Percentiles rank a stretch among this genome's conserved stretches.
Evolutionary conservation across 2,888 invertebrate genomes (phyloP).

Genomic region (Eristalis intricaria): DNA sequence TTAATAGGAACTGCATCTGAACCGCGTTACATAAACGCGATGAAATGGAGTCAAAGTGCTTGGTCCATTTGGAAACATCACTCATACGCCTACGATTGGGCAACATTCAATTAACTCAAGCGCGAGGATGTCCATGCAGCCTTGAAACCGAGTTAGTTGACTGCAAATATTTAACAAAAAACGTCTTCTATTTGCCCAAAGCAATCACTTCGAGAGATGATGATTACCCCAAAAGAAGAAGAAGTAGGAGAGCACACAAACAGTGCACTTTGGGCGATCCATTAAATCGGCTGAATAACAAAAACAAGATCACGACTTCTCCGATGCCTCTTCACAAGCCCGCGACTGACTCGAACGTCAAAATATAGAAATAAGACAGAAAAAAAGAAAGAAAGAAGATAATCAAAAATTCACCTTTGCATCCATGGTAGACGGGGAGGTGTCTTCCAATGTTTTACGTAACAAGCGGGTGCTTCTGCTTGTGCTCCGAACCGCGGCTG

Average conservation of each 20-base stretch:
- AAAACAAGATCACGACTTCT: slow-evolving; percentile 49
- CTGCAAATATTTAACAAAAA: slow-evolving; percentile 1
- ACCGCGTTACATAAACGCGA: not conserved
- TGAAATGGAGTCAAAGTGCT: not conserved
- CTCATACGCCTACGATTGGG: slow-evolving; percentile 34
- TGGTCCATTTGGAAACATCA: not conserved
- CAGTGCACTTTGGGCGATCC: not conserved
- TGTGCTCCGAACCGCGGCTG: not conserved
- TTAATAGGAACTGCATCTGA: not conserved
- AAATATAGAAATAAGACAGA: slow-evolving; percentile 6
- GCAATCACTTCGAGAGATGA: not conserved
- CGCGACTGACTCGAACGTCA: not conserved
- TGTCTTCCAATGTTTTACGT: slow-evolving; percentile 55
- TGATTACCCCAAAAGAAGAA: not conserved
- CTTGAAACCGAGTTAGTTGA: not conserved
- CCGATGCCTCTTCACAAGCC: not conserved
- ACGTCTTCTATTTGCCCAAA: not conserved
- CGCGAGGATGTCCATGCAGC: not conserved
- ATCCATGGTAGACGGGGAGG: slow-evolving; percentile 52
- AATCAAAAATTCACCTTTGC: slow-evolving; percentile 65
- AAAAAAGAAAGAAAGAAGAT: not conserved
- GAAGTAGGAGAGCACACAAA: not conserved
- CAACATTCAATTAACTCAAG: not conserved
- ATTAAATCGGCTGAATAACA: not conserved
- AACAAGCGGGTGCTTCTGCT: slow-evolving; percentile 15